Evolutionary conservation across 1,140 invertebrate genomes (phyloP).

Genomic region (Hypothenemus hampei): DNA sequence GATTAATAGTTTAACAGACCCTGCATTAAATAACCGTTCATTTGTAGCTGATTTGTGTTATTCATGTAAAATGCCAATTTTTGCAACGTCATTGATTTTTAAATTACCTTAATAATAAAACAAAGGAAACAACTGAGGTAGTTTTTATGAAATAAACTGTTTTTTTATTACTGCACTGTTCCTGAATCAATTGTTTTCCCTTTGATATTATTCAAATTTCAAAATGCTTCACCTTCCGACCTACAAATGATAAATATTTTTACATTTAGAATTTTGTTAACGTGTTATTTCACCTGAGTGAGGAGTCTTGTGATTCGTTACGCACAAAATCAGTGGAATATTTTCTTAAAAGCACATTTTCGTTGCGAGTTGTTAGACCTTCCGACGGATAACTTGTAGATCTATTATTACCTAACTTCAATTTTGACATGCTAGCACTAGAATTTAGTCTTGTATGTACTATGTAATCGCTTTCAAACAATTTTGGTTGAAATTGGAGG

Average conservation of each 20-base stretch:
- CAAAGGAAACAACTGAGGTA: too few relatives aligned
- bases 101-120: too few relatives aligned
- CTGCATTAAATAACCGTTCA: too few relatives aligned
- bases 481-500: slow-evolving; percentile 1
- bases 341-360: background rate
- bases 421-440: slow-evolving; percentile 9
- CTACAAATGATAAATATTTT: slow-evolving; percentile 1
- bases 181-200: background rate
- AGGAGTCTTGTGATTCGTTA: slow-evolving; percentile 13
- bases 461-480: slow-evolving; percentile 10
- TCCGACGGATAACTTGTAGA: background rate
- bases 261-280: background rate
- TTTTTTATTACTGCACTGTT: too few relatives aligned
- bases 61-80: too few relatives aligned
- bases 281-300: slow-evolving; percentile 7
- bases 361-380: background rate
- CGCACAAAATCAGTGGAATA: background rate
- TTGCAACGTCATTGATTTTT: too few relatives aligned
- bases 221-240: slow-evolving; percentile 10
- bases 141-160: too few relatives aligned
- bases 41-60: too few relatives aligned
- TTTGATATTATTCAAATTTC: background rate
- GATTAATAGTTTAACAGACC: too few relatives aligned
- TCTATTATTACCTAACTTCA: background rate
- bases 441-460: background rate